A percentile compares a stretch with the other conserved stretches of the same genome.
Evolutionary conservation across 92 coral and sea anemone species (phyloP).

Genomic region (Nematostella vectensis): DNA sequence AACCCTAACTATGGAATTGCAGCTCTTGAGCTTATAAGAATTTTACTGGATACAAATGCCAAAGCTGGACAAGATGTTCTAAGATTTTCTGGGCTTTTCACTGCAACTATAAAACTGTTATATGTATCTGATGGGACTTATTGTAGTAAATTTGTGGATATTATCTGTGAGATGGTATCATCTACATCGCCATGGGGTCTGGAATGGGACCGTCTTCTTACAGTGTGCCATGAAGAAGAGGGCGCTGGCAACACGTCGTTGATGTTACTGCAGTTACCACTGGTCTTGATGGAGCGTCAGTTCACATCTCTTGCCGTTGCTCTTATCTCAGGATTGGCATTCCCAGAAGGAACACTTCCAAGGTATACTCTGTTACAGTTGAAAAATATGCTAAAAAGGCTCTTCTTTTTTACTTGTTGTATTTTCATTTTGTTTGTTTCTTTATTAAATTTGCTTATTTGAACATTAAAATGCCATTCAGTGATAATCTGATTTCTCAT

Average conservation of each 20-base stretch:
- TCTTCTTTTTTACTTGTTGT: too few species aligned
- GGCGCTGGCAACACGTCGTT: too few species aligned
- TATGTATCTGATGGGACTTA: constrained; percentile 25
- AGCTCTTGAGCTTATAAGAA: constrained; percentile 40
- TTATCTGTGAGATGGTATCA: constrained; percentile 42
- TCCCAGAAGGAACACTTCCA: background rate
- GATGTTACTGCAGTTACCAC: too few species aligned
- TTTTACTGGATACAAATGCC: constrained; percentile 31
- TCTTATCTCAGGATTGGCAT: constrained; percentile 13
- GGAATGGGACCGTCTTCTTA: background rate
- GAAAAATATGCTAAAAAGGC: too few species aligned
- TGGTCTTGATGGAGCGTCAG: too few species aligned
- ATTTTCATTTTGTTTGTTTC: too few species aligned
- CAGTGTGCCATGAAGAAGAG: background rate
- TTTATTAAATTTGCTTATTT: too few species aligned
- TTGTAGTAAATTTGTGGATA: constrained; percentile 79
- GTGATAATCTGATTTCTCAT: too few species aligned
- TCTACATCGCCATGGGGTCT: constrained; percentile 27
- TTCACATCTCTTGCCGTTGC: background rate
- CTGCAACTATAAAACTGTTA: constrained; percentile 29
- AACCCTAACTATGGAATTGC: constrained; percentile 14
- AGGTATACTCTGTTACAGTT: too few species aligned
- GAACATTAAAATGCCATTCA: too few species aligned
- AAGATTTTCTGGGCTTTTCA: constrained; percentile 28
- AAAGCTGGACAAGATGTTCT: constrained; percentile 50